Base-by-base conservation (phyloP, 2,888 invertebrate species). In the Acanthococcus lagerstroemiae region DNA sequence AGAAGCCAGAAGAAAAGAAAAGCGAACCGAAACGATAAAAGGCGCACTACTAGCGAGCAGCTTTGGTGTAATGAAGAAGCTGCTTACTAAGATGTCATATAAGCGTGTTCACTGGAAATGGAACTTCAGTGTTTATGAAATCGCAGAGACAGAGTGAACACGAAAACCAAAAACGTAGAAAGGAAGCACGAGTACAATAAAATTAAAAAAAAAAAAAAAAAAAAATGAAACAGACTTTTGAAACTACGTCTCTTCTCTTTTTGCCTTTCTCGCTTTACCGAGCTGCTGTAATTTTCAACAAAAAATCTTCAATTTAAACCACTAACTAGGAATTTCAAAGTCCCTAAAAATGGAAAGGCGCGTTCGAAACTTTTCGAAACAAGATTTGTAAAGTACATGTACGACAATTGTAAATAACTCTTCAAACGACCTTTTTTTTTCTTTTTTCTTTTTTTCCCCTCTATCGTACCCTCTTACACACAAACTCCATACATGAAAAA, bases 301-400 rank as follows among this genome's bases (percentile, higher is more conserved):
- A 58, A 58, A 45, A 58, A 58, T 46, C 46, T 58, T 26, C 45
- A 58, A 46, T 58, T 58, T 17, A 58, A 58, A 58, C 58, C 58
- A 46, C 58, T 58, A 58, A 58, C 58, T 58, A 58, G 58, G 46
- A 58, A 58, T 58, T 58, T 46, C 46, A 58, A 46, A 58, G 46
- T 58, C 58, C 46, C 58, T 46, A 58, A 58, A 58, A 58, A 58
- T 58, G 58, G 25, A 46, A 26, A 52, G 19, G 45, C 58, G 58
- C 45, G 58, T 58, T 58, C 45, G 58, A 58, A 58, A 58, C 58
- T 58, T 58, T 58, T 58, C 48, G 45, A 58, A 58, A 58, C 58
- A 25, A 58, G 46, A 58, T 58, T 58, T 58, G 44, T 58, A 58
- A 46, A 58, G 58, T 45, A 58, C 48, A 58, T 58, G 58, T 58